Conservation (phyloP, 2,113 vertebrate genomes). For the Trematocara nigrifrons region DNA sequence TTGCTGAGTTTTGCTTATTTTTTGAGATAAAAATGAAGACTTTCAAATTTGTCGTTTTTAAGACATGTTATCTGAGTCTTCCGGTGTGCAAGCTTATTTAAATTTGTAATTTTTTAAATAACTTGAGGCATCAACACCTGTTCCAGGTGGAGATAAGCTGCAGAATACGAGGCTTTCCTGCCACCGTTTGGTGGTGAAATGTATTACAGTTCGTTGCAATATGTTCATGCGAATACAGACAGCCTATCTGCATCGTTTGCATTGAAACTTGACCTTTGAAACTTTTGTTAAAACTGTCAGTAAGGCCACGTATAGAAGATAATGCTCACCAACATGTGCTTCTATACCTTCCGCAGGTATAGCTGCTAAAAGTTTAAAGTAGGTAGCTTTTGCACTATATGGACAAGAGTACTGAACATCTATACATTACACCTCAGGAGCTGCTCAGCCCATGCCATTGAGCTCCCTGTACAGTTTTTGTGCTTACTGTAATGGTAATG, state of each 20-base stretch:
- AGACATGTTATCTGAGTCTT: neutral
- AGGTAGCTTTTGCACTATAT: neutral
- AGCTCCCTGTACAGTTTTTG: neutral
- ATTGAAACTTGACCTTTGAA: neutral
- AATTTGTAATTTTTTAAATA: neutral
- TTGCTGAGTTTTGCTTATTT: neutral
- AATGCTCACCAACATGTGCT: neutral
- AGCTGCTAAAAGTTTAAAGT: neutral
- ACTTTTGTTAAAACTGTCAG: neutral
- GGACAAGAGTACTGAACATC: neutral
- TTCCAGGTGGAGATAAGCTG: neutral
- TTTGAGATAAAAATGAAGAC: neutral
- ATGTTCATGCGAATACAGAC: neutral
- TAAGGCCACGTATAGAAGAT: neutral
- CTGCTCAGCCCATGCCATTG: neutral
- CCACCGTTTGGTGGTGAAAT: constrained; percentile 57
- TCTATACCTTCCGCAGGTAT: neutral
- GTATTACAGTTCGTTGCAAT: constrained; percentile 38
- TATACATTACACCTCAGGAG: neutral
- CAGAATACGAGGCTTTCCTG: constrained; percentile 36
- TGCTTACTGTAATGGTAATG: neutral
- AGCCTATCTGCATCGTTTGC: neutral
- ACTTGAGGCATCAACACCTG: neutral
- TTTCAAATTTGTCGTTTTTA: neutral
- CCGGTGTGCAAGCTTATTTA: neutral